These are phyloP conservation scores for Drosophila kuntzei DNA, from an alignment of 2,888 invertebrate species.

Conservation along the genomic window DNA sequence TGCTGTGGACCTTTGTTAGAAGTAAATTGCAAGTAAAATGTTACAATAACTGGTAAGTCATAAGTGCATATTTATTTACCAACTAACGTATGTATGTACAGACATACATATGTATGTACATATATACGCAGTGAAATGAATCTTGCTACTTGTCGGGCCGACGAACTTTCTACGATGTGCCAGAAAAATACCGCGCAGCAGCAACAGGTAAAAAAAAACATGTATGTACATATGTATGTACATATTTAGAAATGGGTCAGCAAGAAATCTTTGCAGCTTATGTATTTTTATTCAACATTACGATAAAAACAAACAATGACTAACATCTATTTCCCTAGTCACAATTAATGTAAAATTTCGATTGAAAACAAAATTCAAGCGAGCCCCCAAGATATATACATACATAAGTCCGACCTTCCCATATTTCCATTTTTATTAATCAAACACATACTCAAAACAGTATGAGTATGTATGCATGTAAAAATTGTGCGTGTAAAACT, in stretches of 20 bases:
- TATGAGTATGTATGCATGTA: not conserved
- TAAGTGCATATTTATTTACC: not conserved
- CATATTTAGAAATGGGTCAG: not conserved
- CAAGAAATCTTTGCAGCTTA: not conserved
- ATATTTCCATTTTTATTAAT: slow-evolving; percentile 13
- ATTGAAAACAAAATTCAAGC: slow-evolving; percentile 9
- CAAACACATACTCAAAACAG: not conserved
- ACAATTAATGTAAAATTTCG: slow-evolving; percentile 12
- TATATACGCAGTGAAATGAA: slow-evolving; percentile 8
- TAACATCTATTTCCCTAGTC: not conserved
- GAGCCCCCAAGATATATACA: slow-evolving; percentile 40
- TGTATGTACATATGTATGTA: not conserved
- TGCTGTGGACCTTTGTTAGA: not conserved
- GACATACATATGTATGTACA: slow-evolving; percentile 1
- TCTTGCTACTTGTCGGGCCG: slow-evolving; percentile 35
- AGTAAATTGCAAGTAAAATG: slow-evolving; percentile 18
- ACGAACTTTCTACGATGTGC: slow-evolving; percentile 44
- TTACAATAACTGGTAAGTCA: slow-evolving; percentile 3
- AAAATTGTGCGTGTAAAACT: slow-evolving; percentile 15
- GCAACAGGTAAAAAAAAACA: slow-evolving; percentile 30
- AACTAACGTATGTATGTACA: too few relatives aligned
- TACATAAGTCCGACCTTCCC: slow-evolving; percentile 48
- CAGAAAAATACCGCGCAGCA: slow-evolving; percentile 5
- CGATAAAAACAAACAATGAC: not conserved
- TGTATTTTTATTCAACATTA: not conserved